Percentiles rank a stretch among this genome's conserved stretches.
phyloP scores from a whole-genome alignment of 1,140 invertebrate genomes.

The Pomacea maculata region DNA sequence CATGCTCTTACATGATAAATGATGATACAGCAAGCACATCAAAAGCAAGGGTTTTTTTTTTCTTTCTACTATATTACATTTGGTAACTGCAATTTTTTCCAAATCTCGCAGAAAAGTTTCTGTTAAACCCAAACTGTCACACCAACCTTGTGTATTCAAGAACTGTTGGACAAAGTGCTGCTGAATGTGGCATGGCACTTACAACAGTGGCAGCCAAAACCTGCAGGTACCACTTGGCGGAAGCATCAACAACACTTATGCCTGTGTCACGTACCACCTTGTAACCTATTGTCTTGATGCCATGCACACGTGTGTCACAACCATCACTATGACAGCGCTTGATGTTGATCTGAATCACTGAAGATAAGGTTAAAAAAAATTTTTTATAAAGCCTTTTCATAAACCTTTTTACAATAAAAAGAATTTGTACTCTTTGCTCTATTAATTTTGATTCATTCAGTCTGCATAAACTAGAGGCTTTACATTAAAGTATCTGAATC shows the following conservation, averaged over 20 bases:
- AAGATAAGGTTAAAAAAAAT: conserved; percentile 14
- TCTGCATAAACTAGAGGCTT: neutral
- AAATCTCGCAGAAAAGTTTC: too few relatives aligned
- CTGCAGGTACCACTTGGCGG: conserved; percentile 62
- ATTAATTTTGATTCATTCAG: neutral
- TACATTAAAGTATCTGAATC: neutral
- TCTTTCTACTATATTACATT: too few relatives aligned
- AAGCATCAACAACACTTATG: conserved; percentile 61
- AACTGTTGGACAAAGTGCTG: conserved; percentile 46
- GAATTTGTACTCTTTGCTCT: neutral
- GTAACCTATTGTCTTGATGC: conserved; percentile 58
- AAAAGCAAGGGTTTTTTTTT: too few relatives aligned
- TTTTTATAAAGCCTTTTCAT: conserved; percentile 8
- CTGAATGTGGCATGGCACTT: conserved; percentile 47
- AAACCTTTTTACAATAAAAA: conserved; percentile 3
- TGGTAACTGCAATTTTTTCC: too few relatives aligned
- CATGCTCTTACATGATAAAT: too few relatives aligned
- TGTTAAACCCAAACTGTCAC: too few relatives aligned
- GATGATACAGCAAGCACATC: too few relatives aligned
- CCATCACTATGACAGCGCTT: conserved; percentile 63
- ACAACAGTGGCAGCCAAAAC: conserved; percentile 31
- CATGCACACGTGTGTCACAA: conserved; percentile 64
- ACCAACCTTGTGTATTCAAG: conserved; percentile 58
- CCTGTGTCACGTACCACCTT: conserved; percentile 59
- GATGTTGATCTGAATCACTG: conserved; percentile 64